Evolutionary conservation across 2,113 vertebrate species (phyloP).

Genomic region (Plotosus lineatus): DNA sequence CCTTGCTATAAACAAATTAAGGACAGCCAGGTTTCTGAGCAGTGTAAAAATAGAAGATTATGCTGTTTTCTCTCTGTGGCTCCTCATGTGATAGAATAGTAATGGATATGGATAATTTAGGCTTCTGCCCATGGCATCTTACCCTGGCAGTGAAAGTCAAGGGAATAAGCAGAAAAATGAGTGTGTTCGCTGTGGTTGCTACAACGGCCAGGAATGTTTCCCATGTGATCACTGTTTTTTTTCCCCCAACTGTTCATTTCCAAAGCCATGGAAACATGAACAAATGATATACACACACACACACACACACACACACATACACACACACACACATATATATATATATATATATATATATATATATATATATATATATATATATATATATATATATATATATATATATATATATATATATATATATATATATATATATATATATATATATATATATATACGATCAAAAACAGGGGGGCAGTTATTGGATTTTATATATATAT

Average conservation of each 20-base stretch:
- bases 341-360: too few species aligned
- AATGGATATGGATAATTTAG: neutral
- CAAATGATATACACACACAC: slow-evolving; percentile 6
- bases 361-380: too few species aligned
- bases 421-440: too few species aligned
- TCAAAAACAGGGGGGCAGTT: too few species aligned
- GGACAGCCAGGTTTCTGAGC: neutral
- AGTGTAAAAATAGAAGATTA: neutral
- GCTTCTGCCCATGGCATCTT: neutral
- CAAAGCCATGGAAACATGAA: slow-evolving; percentile 62
- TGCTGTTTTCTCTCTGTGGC: slow-evolving; percentile 19
- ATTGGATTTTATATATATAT: too few species aligned
- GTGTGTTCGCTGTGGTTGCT: neutral
- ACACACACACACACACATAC: too few species aligned
- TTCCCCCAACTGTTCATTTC: slow-evolving; percentile 64
- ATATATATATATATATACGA: too few species aligned
- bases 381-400: too few species aligned
- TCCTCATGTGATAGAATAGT: neutral
- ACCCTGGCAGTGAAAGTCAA: slow-evolving; percentile 27
- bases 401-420: too few species aligned
- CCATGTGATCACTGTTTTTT: slow-evolving; percentile 59
- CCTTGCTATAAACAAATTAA: neutral
- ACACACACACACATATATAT: too few species aligned
- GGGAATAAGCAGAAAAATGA: slow-evolving; percentile 27
- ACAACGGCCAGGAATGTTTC: slow-evolving; percentile 41